Evolutionary conservation across 1,140 invertebrate species (phyloP).

Genomic region (Magallana ariakensis): DNA sequence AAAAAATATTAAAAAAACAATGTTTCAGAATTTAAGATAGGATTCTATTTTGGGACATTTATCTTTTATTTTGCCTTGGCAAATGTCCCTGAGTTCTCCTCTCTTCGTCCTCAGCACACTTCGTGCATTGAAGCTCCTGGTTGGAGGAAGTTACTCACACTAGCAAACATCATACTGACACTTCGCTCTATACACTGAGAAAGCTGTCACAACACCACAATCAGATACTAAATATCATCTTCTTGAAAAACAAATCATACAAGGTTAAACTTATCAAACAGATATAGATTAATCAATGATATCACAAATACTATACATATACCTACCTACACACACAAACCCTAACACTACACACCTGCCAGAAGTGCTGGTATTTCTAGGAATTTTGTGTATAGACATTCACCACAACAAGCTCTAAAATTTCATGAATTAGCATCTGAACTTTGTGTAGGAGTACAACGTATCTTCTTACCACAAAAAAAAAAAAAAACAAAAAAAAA

Average conservation of each 20-base stretch:
- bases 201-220: not conserved
- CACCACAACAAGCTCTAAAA: no score
- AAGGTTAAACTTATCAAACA: no score
- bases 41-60: slow-evolving; percentile 16
- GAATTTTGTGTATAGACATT: no score
- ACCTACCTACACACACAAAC: no score
- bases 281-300: no score
- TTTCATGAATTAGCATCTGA: not conserved
- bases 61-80: slow-evolving; percentile 1
- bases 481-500: no score
- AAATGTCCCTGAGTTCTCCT: slow-evolving; percentile 10
- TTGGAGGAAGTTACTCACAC: not conserved
- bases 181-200: not conserved
- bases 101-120: not conserved
- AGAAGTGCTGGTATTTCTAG: no score
- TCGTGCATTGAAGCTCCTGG: not conserved
- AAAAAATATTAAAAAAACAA: no score
- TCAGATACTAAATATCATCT: no score
- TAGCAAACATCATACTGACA: not conserved
- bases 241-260: no score
- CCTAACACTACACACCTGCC: no score
- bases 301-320: no score
- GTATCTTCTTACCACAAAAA: slow-evolving; percentile 9
- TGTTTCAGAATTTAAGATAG: not conserved
- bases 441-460: slow-evolving; percentile 5